Evolutionary conservation across 2,888 invertebrate species (phyloP).

Genomic region (Graphium colonna): DNA sequence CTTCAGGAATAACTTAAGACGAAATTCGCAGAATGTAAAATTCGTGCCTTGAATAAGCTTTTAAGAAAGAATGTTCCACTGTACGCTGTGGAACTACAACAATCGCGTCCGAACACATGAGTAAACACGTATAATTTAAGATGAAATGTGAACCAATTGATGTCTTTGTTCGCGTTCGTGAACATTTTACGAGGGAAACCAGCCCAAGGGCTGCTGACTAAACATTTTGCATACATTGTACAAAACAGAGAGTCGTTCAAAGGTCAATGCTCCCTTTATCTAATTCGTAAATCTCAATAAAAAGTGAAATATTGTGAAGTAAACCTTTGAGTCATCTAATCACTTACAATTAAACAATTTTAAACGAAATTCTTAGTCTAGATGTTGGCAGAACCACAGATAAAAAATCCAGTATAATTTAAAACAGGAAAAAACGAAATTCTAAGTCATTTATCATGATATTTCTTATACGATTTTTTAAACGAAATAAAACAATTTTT

Average conservation of each 20-base stretch:
- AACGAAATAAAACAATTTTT: no score
- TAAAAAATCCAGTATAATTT: no score
- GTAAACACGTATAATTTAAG: constrained; percentile 68
- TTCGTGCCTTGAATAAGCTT: constrained; percentile 42
- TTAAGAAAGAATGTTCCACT: constrained; percentile 38
- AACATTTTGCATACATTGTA: constrained; percentile 58
- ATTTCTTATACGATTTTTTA: no score
- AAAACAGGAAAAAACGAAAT: no score
- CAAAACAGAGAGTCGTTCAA: constrained; percentile 29
- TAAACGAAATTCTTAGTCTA: no score
- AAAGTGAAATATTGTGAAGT: no score
- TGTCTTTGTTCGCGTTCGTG: constrained; percentile 70
- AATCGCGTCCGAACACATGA: constrained; percentile 39
- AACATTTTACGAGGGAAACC: constrained; percentile 49
- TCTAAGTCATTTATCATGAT: no score
- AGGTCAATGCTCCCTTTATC: constrained; percentile 20
- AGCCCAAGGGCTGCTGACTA: constrained; percentile 64
- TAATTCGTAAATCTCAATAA: constrained; percentile 10
- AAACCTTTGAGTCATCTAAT: no score
- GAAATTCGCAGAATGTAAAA: constrained; percentile 49
- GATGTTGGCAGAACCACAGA: no score
- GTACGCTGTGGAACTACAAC: constrained; percentile 27
- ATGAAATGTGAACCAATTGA: constrained; percentile 75
- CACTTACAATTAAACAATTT: no score
- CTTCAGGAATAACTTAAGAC: constrained; percentile 50